phyloP scores from a whole-genome alignment of 2,797 vertebrate species.

The Zalophus californianus region DNA sequence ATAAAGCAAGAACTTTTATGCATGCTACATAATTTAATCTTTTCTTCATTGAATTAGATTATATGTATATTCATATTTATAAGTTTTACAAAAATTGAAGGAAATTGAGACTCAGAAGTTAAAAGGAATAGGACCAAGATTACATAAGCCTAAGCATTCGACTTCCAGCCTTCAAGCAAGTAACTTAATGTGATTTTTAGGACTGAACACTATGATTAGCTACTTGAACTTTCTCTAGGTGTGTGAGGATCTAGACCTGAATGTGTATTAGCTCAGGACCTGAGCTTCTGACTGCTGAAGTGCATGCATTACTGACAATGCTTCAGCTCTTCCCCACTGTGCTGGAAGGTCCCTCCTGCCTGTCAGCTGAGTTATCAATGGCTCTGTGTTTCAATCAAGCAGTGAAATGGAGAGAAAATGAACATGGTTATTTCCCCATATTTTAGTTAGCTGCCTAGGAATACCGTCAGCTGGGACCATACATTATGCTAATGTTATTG shows the following conservation, averaged over 20 bases:
- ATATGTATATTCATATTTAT: too few species aligned
- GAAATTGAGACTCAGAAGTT: background rate
- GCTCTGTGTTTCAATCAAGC: background rate
- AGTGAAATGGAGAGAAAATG: background rate
- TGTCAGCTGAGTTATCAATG: background rate
- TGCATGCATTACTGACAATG: background rate
- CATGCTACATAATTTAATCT: background rate
- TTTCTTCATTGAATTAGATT: background rate
- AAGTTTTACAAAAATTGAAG: background rate
- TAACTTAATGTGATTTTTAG: background rate
- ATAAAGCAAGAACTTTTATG: background rate
- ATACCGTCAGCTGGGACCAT: background rate
- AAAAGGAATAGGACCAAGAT: background rate
- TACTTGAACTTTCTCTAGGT: background rate
- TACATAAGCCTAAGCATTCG: background rate
- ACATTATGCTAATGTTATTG: slow-evolving; percentile 69
- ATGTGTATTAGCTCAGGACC: background rate
- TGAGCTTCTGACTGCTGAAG: background rate
- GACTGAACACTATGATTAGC: background rate
- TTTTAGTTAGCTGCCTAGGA: slow-evolving; percentile 27
- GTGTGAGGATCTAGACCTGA: background rate
- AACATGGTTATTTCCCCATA: background rate
- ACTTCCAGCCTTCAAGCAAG: background rate
- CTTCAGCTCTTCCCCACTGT: background rate
- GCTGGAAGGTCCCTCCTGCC: background rate